Conservation (phyloP, 2,797 vertebrate genomes). For the Buceros bicornis region DNA sequence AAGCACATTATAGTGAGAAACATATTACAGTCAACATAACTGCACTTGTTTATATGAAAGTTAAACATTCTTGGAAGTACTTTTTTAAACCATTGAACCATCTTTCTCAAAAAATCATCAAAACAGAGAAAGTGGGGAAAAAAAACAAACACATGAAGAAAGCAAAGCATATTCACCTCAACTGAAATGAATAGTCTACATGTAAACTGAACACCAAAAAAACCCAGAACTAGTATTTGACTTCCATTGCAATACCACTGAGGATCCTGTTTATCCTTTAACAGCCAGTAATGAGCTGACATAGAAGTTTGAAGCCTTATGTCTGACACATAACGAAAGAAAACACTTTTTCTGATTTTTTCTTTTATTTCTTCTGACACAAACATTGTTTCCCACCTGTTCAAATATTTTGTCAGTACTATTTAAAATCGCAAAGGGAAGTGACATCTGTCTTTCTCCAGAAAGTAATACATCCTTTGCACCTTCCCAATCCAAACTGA, state of each 20-base stretch:
- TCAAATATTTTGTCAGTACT: slow-evolving; percentile 15
- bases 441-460: background rate
- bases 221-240: background rate
- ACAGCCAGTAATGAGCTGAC: background rate
- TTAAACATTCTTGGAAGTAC: background rate
- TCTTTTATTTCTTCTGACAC: slow-evolving; percentile 3
- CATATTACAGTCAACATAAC: background rate
- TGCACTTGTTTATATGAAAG: background rate
- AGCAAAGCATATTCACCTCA: background rate
- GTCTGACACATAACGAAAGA: background rate
- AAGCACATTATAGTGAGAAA: background rate
- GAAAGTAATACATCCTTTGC: background rate
- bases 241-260: background rate
- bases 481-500: background rate
- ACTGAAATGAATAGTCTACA: background rate
- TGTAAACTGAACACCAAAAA: background rate
- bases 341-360: background rate
- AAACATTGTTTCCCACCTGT: background rate
- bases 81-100: background rate
- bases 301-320: background rate
- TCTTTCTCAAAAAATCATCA: background rate
- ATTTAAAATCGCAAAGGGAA: slow-evolving; percentile 47
- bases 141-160: background rate
- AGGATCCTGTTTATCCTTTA: background rate
- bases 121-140: background rate